Conservation (phyloP, 2,797 vertebrate genomes). For the Cuculus canorus region DNA sequence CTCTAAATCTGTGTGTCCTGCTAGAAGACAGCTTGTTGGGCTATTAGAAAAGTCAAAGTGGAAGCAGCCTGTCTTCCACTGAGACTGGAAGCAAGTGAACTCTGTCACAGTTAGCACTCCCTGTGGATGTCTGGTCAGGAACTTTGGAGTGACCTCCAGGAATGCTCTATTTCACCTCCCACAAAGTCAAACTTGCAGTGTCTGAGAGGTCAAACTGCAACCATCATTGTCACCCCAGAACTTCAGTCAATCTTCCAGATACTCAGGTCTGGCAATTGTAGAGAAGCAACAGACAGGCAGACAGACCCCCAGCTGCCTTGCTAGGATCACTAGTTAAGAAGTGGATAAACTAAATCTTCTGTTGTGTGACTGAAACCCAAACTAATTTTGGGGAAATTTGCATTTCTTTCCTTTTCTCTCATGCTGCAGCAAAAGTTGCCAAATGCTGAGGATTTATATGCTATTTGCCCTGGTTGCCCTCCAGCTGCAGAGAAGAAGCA, state of each 20-base stretch:
- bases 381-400: neutral
- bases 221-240: neutral
- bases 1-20: neutral
- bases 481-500: constrained; percentile 6
- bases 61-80: neutral
- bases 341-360: neutral
- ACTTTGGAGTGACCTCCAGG: neutral
- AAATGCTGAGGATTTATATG: neutral
- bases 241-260: neutral
- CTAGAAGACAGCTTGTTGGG: neutral
- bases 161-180: neutral
- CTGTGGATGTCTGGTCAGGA: neutral
- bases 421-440: neutral
- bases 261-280: neutral
- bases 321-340: neutral
- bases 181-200: neutral
- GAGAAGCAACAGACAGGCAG: neutral
- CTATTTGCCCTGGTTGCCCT: neutral
- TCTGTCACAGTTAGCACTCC: neutral
- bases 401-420: constrained; percentile 8
- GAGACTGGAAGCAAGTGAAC: neutral
- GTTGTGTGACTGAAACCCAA: neutral
- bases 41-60: neutral
- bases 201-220: neutral
- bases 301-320: neutral